Evolutionary conservation across 2,888 invertebrate genomes (phyloP), one percentile per base, ranked within the genome.

Genomic region (Microchrysa polita): DNA sequence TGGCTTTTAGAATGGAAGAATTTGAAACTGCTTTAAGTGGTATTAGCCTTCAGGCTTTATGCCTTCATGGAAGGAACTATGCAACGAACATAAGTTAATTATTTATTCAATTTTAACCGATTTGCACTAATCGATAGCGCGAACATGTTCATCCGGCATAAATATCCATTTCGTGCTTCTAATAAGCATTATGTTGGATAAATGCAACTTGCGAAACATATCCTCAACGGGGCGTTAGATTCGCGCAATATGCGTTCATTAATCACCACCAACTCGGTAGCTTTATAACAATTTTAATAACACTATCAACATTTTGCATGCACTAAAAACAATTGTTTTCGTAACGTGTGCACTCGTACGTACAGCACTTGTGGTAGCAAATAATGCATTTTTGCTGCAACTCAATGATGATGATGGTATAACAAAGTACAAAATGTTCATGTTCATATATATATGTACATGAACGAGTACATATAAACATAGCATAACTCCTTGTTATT

Each of bases 261-360:
- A 18, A 55, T 48, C 65, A 22, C 27, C 27, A 34, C 27, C 27
- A 16, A 48, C 48, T 22, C 20, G 22, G 14, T 65, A 44, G 27
- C 27, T 7, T 2, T 34, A 65, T 65, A 44, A 65, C 65, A 23
- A 23, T 20, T 57, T 34, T 57, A 55, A 69, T 55, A 55, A 57
- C 7, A 34, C 27, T 57, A 65, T 44, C 65, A 65, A 44, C 20
- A 34, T 44, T 69, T 55, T 57, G 40, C 57, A 69, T 69, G 69
- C 69, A 69, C 69, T 69, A 55, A 69, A 69, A 57, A 69, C 69
- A 69, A 55, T 55, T 55, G 69, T 55, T 69, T 69, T 57, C 69
- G 69, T 57, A 69, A 69, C 5, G 16, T 34, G 34, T 55, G 23
- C 57, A 67, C 55, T 67, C 40, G 34, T 34, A 40, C 12, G 27